Percentiles rank a stretch among this genome's conserved stretches.
phyloP scores from a whole-genome alignment of 2,888 invertebrate genomes.

The Lithophane ornitopus region DNA sequence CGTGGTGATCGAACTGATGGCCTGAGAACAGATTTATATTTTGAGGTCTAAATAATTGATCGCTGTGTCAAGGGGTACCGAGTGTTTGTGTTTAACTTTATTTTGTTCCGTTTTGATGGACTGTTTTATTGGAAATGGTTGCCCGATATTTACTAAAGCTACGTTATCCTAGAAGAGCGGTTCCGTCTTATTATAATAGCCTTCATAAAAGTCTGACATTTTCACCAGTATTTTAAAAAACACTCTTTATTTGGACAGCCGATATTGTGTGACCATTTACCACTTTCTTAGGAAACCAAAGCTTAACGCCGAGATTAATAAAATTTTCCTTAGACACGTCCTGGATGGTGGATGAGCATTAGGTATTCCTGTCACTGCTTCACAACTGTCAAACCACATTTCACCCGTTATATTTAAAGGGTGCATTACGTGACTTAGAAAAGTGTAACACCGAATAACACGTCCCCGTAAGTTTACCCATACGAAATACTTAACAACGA shows the following conservation, averaged over 20 bases:
- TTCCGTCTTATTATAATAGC: too few species aligned
- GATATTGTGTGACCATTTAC: not conserved
- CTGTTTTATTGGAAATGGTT: not conserved
- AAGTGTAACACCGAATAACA: too few species aligned
- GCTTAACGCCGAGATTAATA: not conserved
- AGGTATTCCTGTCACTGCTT: not conserved
- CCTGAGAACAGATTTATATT: conserved; percentile 1
- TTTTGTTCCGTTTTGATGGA: not conserved
- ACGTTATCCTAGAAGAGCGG: too few species aligned
- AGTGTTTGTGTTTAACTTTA: not conserved
- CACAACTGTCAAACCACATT: not conserved
- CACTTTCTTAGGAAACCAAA: not conserved
- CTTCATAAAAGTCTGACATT: not conserved
- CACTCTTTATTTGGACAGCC: not conserved
- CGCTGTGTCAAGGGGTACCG: not conserved
- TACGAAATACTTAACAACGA: too few species aligned
- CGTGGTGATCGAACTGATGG: conserved; percentile 33
- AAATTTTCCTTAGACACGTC: not conserved
- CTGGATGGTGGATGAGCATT: too few species aligned
- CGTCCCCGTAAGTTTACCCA: too few species aligned
- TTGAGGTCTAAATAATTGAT: conserved; percentile 6
- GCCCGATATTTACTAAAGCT: not conserved
- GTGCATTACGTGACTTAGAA: too few species aligned
- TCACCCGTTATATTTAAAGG: not conserved
- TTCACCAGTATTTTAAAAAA: too few species aligned